Evolutionary conservation across 2,888 invertebrate genomes (phyloP), one percentile per base, ranked within the genome.

Genomic region (Alcis repandata): DNA sequence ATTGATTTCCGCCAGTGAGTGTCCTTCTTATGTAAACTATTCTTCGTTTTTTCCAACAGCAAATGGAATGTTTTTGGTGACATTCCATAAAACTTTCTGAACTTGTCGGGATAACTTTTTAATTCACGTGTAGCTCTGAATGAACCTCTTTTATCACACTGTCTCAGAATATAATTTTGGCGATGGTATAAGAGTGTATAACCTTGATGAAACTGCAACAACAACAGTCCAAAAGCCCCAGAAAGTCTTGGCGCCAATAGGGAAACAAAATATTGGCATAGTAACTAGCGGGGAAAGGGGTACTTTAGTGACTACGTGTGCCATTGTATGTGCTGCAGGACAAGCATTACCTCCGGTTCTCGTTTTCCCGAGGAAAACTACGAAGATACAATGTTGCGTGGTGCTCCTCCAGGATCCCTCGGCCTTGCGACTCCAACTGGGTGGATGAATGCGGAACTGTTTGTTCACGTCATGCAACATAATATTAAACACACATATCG

Each of bases 371-470:
- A 43, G 72, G 10, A 68, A 68, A 49, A 67, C 67, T 22, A 60
- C 64, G 43, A 63, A 72, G 48, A 20, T 7, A 10, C 19, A 45
- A 27, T 27, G 27, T 27, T 27, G 27, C 6, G 6, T n/a, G 59
- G 62, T 36, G 61, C 70, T n/a, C 72, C 70, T 53, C 17, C 67
- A 40, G 63, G 70, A 10, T 65, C 68, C 10, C 45, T 73, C n/a
- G 70, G 70, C 13, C 46, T 73, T 11, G 69, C 70, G 3, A 49
- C 48, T 20, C 76, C 78, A 56, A 73, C 73, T 52, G 86, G 86
- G 22, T 86, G 84, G 86, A 85, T 85, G 80, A 84, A 76, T 45
- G 61, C 72, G 10, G 76, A 81, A 43, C 57, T 80, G 19, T 87
- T 86, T 73, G 58, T 81, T 10, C 58, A 80, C 51, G 78, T 82